These are phyloP conservation scores for Shinisaurus crocodilurus DNA, from an alignment of 2,113 vertebrate species.

Conservation along the genomic window DNA sequence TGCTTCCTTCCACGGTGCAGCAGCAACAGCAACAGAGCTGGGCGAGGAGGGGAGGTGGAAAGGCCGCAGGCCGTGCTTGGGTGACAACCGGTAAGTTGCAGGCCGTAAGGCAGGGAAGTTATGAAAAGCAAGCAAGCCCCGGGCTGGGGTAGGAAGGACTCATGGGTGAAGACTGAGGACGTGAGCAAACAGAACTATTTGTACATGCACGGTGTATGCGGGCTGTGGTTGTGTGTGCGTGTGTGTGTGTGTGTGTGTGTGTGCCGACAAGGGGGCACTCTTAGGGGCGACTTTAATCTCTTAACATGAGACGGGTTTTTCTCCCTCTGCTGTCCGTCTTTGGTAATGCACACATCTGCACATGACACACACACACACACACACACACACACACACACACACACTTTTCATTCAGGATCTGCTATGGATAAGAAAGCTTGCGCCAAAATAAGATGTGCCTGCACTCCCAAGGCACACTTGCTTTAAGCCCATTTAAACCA, in stretches of 20 bases:
- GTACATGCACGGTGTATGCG: background rate
- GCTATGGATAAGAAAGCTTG: background rate
- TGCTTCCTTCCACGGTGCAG: background rate
- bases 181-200: constrained; percentile 24
- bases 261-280: background rate
- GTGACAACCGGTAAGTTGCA: background rate
- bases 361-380: background rate
- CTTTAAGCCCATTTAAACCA: background rate
- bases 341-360: background rate
- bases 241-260: background rate
- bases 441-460: background rate
- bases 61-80: background rate
- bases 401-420: background rate
- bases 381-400: too few relatives aligned
- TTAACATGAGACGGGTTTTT: background rate
- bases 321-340: constrained; percentile 7
- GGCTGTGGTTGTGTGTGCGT: background rate
- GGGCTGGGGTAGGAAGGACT: background rate
- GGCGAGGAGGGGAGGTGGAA: background rate
- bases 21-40: background rate
- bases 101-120: background rate
- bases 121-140: background rate
- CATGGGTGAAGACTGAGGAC: background rate
- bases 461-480: background rate
- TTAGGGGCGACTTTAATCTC: background rate